Conservation (phyloP, 1,140 invertebrate genomes). For the Triops cancriformis region DNA sequence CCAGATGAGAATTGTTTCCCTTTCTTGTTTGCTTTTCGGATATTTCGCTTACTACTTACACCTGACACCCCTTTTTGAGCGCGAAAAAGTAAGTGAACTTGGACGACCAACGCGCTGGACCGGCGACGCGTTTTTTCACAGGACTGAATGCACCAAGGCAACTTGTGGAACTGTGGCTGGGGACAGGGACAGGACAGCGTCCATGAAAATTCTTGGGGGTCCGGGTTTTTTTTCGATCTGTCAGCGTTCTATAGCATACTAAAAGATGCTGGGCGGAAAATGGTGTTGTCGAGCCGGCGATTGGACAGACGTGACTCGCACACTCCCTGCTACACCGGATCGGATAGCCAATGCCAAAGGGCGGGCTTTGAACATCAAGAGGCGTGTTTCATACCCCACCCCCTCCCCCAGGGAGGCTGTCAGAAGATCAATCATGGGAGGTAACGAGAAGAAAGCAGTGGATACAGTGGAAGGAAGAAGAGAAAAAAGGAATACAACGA, state of each 20-base stretch:
- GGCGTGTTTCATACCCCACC: background rate
- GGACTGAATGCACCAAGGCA: background rate
- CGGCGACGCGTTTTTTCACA: background rate
- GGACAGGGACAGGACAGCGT: background rate
- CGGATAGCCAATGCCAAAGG: background rate
- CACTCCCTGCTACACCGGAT: background rate
- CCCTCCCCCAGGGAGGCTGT: background rate
- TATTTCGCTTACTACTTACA: background rate
- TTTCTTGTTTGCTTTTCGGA: background rate
- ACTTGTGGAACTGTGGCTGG: background rate
- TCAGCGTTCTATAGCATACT: background rate
- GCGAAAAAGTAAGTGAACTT: background rate
- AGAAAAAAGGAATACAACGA: background rate
- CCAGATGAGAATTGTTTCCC: background rate
- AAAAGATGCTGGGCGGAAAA: background rate
- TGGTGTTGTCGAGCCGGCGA: background rate
- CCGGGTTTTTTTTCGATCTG: background rate
- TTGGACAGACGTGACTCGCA: background rate
- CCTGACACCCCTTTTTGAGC: too few relatives aligned
- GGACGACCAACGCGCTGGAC: background rate
- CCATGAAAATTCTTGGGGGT: background rate
- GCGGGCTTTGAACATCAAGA: background rate
- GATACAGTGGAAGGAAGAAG: background rate
- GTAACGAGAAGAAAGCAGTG: background rate
- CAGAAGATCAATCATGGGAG: conserved; percentile 5